phyloP scores from a whole-genome alignment of 1,140 invertebrate genomes.

The Drosophila micromelanica region DNA sequence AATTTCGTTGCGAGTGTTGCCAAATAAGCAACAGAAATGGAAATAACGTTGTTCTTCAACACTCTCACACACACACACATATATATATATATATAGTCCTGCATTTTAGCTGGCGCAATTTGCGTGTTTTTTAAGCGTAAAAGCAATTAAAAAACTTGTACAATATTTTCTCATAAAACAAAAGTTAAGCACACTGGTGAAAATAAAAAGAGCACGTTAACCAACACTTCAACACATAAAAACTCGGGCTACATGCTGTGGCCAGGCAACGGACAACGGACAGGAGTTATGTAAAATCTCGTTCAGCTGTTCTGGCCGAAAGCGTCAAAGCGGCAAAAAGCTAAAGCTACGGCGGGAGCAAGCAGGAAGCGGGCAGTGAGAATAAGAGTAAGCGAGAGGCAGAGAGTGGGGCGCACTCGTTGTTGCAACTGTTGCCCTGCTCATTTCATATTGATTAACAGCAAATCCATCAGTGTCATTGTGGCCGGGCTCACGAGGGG shows the following conservation, averaged over 20 bases:
- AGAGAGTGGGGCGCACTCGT: background rate
- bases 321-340: conserved; percentile 43
- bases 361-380: background rate
- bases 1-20: conserved; percentile 14
- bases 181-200: conserved; percentile 41
- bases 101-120: conserved; percentile 26
- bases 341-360: background rate
- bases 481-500: conserved; percentile 27
- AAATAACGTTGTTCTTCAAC: conserved; percentile 46
- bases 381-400: background rate
- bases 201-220: conserved; percentile 32
- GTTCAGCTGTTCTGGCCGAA: conserved; percentile 15
- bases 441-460: conserved; percentile 79
- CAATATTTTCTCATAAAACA: conserved; percentile 71
- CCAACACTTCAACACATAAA: conserved; percentile 33
- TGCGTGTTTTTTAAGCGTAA: conserved; percentile 52
- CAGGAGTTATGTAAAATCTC: conserved; percentile 4
- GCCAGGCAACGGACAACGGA: background rate
- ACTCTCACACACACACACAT: conserved; percentile 20
- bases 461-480: conserved; percentile 80
- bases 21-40: conserved; percentile 30
- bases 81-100: background rate
- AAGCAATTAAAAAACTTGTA: conserved; percentile 67
- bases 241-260: background rate
- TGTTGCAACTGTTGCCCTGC: conserved; percentile 17